These are phyloP conservation scores for Distichodus sexfasciatus DNA, from an alignment of 2,797 vertebrate genomes.

Conservation along the genomic window DNA sequence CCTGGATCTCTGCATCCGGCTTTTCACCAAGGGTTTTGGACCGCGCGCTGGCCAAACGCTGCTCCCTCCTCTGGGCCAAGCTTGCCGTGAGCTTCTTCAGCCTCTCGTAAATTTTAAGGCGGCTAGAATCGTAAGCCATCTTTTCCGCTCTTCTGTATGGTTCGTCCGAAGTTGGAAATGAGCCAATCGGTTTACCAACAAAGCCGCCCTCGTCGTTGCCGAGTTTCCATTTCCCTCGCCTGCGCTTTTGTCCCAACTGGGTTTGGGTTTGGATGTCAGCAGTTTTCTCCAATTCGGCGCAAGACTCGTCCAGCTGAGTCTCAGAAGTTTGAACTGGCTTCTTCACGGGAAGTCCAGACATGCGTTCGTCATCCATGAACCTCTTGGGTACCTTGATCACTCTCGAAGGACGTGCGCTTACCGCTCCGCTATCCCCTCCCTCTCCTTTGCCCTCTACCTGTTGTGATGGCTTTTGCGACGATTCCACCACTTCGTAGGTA, in stretches of 20 bases:
- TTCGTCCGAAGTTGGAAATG: slow-evolving; percentile 8
- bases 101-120: slow-evolving; percentile 84
- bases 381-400: slow-evolving; percentile 87
- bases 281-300: neutral
- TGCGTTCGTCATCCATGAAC: slow-evolving; percentile 81
- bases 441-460: slow-evolving; percentile 45
- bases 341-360: slow-evolving; percentile 63
- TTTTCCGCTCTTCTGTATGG: slow-evolving; percentile 57
- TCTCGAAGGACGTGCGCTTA: slow-evolving; percentile 83
- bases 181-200: neutral
- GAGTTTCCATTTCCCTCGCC: neutral
- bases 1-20: slow-evolving; percentile 17
- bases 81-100: slow-evolving; percentile 74
- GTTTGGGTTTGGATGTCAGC: neutral
- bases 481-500: slow-evolving; percentile 52
- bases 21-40: neutral
- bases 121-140: slow-evolving; percentile 69
- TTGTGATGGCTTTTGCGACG: slow-evolving; percentile 19
- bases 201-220: neutral
- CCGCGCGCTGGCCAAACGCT: slow-evolving; percentile 12
- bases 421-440: slow-evolving; percentile 55
- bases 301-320: neutral
- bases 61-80: slow-evolving; percentile 63
- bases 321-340: slow-evolving; percentile 33
- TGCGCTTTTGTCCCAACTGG: neutral